Base-by-base conservation (phyloP, 2,888 invertebrate genomes). In the Parapristionchus giblindavisi region DNA sequence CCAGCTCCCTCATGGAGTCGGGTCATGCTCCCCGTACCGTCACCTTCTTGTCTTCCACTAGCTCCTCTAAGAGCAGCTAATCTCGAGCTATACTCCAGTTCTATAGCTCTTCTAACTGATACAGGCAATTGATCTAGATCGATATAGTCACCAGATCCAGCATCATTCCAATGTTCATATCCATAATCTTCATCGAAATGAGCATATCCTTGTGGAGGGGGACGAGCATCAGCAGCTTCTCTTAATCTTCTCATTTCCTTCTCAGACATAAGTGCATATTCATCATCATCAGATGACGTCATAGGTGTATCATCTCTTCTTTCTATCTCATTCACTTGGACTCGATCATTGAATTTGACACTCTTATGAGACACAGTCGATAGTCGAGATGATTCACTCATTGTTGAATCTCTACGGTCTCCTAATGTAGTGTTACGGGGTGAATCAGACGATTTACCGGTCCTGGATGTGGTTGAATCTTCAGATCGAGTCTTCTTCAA, bases 321-420 rank as follows among this genome's bases (percentile, higher is more conserved):
- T 70, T 84, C 84, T 40, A 84, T 83, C 60, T 84, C 84, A 34
- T 77, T 78, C 52, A 80, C 81, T 56, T 78, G 77, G 6, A 84
- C 79, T 32, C 79, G 63, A 58, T 84, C 83, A 38, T 78, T 80
- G 78, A 84, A 84, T 21, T 79, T 84, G 63, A 84, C 84, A 17
- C 80, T 80, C 51, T 84, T 84, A 52, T 79, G 77, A 29, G 79
- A 77, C 14, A 72, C 66, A 70, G 71, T 75, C 5, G 82, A 81
- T 48, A 79, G 65, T 8, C 80, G 73, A 11, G 80, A 81, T 21
- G 80, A 78, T 75, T 83, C 81, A 5, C 79, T 79, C 77, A 82
- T 75, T n/a, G 80, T 81, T 1, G 83, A 83, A 54, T 81, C 84
- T 29, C 84, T 68, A 27, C 84, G 61, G 24, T 84, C 81, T 32